phyloP scores from a whole-genome alignment of 2,888 invertebrate species.

The Exephanes ischioxanthus region DNA sequence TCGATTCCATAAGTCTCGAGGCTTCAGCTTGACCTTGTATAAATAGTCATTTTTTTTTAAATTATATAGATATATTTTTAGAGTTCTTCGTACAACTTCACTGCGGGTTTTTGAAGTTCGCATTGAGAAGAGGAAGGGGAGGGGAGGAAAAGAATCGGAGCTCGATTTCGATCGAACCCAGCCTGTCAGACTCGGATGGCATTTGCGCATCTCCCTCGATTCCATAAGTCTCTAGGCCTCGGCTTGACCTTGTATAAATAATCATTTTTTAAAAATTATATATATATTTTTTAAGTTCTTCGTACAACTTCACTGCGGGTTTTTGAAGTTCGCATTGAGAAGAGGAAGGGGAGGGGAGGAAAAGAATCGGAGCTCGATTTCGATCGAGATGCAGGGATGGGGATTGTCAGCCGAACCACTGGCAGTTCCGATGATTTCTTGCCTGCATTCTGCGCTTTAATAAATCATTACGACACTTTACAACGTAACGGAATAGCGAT shows the following conservation, averaged over 20 bases:
- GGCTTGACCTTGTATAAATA: constrained; percentile 54
- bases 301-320: background rate
- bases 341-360: background rate
- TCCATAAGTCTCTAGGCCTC: constrained; percentile 1
- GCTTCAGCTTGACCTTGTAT: no score
- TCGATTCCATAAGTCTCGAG: no score
- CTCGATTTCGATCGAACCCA: constrained; percentile 6
- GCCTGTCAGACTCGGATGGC: background rate
- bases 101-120: background rate
- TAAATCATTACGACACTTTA: constrained; percentile 72
- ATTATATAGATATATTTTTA: background rate
- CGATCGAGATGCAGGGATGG: background rate
- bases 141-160: background rate
- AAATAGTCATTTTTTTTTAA: no score
- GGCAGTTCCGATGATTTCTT: constrained; percentile 44
- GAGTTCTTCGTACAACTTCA: no score
- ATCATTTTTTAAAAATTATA: background rate
- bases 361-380: background rate
- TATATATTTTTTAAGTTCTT: constrained; percentile 20
- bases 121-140: background rate
- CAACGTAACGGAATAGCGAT: constrained; percentile 70
- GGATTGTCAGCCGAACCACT: constrained; percentile 18
- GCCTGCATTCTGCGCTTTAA: constrained; percentile 54
- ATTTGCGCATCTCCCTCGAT: constrained; percentile 1
- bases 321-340: background rate